A percentile compares a stretch with the other conserved stretches of the same genome.
phyloP scores from a whole-genome alignment of 1,140 invertebrate genomes.

The Nephotettix cincticeps region DNA sequence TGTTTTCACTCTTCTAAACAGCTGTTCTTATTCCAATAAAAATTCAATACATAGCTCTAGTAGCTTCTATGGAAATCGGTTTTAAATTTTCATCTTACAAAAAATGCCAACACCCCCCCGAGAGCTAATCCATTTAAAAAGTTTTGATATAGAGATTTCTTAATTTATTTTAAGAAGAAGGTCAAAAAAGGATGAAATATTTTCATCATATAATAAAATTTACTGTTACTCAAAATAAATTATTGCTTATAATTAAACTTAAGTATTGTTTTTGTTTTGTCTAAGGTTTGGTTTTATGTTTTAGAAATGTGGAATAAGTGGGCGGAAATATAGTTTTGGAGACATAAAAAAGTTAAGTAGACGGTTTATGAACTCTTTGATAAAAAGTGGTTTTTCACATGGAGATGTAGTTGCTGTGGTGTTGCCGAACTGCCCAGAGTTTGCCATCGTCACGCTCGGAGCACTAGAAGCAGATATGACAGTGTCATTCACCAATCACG shows the following conservation, averaged over 20 bases:
- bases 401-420: conserved; percentile 71
- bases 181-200: background rate
- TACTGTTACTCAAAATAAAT: background rate
- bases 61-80: too few relatives aligned
- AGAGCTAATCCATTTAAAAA: background rate
- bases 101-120: too few relatives aligned
- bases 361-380: conserved; percentile 66
- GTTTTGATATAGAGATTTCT: background rate
- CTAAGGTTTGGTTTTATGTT: conserved; percentile 36
- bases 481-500: conserved; percentile 76
- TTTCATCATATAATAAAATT: background rate
- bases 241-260: background rate
- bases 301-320: conserved; percentile 69
- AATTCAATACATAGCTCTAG: too few relatives aligned
- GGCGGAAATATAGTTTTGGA: conserved; percentile 67
- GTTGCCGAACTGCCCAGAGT: conserved; percentile 78
- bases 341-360: conserved; percentile 61
- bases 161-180: background rate
- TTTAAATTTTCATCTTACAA: too few relatives aligned
- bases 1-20: too few relatives aligned
- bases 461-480: conserved; percentile 65
- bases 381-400: conserved; percentile 61
- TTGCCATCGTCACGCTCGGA: conserved; percentile 63
- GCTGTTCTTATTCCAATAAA: too few relatives aligned
- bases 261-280: background rate